A percentile compares a stretch with the other conserved stretches of the same genome.
These are phyloP conservation scores for Amphimallon solstitiale DNA, from an alignment of 2,888 invertebrate species.

Conservation along the genomic window DNA sequence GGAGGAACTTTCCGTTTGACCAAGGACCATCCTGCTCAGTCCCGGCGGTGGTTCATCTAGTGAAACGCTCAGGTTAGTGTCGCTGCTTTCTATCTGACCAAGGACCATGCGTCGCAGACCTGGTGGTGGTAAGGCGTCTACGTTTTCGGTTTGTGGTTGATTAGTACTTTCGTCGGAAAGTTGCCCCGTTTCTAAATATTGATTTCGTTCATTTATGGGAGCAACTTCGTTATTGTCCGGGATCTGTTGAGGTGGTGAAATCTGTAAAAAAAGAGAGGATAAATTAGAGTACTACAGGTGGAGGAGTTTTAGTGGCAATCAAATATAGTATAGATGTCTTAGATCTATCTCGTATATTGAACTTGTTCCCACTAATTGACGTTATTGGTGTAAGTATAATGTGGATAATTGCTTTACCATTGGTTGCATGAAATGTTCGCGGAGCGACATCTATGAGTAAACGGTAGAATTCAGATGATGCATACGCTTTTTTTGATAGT, in stretches of 20 bases:
- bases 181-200: conserved; percentile 81
- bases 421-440: no score
- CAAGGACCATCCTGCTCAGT: conserved; percentile 73
- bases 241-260: conserved; percentile 25
- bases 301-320: no score
- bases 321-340: no score
- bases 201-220: conserved; percentile 77
- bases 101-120: conserved; percentile 73
- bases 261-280: neutral
- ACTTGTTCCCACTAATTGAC: no score
- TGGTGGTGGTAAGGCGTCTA: conserved; percentile 70
- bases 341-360: no score
- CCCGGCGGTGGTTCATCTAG: conserved; percentile 72
- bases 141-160: conserved; percentile 40
- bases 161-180: conserved; percentile 65
- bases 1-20: conserved; percentile 53
- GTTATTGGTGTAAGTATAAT: no score
- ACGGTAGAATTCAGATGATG: no score
- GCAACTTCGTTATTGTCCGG: conserved; percentile 47
- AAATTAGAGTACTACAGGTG: no score
- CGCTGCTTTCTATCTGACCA: conserved; percentile 69
- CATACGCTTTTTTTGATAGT: no score
- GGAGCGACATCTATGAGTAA: no score
- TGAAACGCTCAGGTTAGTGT: conserved; percentile 47
- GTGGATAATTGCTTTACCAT: no score